These are phyloP conservation scores for Hydrochoerus hydrochaeris DNA, from an alignment of 2,113 vertebrate genomes.

Conservation along the genomic window DNA sequence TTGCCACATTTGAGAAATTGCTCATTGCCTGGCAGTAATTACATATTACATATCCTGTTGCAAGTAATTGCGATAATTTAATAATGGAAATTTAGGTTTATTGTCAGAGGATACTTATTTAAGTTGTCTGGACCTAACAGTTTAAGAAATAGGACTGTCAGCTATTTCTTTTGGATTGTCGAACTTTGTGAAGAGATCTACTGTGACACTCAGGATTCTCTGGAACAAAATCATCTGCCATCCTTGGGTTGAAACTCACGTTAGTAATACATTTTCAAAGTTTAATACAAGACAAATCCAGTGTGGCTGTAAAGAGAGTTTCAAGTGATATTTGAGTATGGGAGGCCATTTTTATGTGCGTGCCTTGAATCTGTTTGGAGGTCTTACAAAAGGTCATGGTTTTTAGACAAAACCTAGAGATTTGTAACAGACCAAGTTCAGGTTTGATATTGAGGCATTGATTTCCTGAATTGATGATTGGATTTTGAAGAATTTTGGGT, in stretches of 20 bases:
- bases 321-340: not conserved
- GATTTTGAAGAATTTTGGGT: not conserved
- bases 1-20: not conserved
- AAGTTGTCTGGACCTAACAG: not conserved
- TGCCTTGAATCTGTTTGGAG: not conserved
- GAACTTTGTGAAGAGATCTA: not conserved
- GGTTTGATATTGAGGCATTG: not conserved
- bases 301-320: not conserved
- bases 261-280: not conserved
- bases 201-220: not conserved
- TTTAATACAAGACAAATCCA: not conserved
- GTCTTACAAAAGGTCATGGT: not conserved
- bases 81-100: not conserved
- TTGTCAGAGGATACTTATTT: not conserved
- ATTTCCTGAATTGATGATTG: not conserved
- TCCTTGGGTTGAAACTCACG: not conserved
- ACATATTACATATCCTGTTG: not conserved
- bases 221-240: not conserved
- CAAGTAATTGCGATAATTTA: not conserved
- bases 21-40: not conserved
- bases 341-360: not conserved
- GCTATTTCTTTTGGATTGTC: not conserved
- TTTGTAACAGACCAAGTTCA: not conserved
- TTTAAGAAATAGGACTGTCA: not conserved
- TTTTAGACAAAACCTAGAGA: not conserved